Base-by-base conservation (phyloP, 2,113 vertebrate genomes). In the Thalassarche chlororhynchos region DNA sequence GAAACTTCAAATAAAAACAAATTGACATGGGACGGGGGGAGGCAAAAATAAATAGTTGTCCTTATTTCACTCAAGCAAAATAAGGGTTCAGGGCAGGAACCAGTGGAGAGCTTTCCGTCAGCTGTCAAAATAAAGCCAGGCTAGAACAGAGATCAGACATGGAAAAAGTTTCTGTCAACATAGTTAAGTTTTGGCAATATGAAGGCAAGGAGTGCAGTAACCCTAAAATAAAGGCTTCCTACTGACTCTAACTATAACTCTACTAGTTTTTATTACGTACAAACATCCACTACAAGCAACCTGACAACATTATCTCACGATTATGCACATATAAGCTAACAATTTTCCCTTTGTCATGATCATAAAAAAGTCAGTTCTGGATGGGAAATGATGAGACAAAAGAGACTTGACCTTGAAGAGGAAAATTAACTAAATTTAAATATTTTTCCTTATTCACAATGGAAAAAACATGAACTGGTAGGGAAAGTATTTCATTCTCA, bases 401-500 rank as follows among this genome's bases (percentile, higher is more conserved):
- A 75, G 51, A 91, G 49, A 68, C 51, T 77, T 96, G 93, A 95
- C 89, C 87, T 71, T 84, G 34, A 93, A 90, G 60, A 94, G 94
- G 95, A 97, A 96, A 96, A 95, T 80, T 58, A 25, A 87, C 96
- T 96, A 97, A 96, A 97, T 95, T 95, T 97, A 97, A 87, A 62
- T 89, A 77, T 87, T 89, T 95, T 97, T 89, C 95, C 87, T 86
- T 90, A 31, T 88, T 90, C 84, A 96, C 75, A 96, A 65, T 85
- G 95, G 95, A 92, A 97, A 97, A 95, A 88, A 10, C 65, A 86
- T 89, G 62, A 90, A 85, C n/a, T 40, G 36, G 46, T 66, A 87
- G 52, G 84, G 78, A 72, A 92, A 90, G 9, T 60, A 97, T 91
- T 84, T 94, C 40, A 96, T 95, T 91, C 80, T 80, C 94, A 94